Evolutionary conservation across 2,888 invertebrate species (phyloP).

Genomic region (Geophilus truncorum): DNA sequence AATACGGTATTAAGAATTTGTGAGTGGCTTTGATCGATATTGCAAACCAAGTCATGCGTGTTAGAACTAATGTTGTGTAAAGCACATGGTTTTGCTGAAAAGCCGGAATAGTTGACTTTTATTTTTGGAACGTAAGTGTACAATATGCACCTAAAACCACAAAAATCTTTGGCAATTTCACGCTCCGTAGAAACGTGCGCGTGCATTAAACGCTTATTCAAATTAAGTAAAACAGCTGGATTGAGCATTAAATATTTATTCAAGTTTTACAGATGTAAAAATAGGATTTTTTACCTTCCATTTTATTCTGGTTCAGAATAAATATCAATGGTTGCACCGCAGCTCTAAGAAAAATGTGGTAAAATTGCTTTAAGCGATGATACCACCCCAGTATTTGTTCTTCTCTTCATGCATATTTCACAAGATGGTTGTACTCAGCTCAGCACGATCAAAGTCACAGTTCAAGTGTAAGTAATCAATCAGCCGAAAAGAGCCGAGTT

Average conservation of each 20-base stretch:
- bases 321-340: neutral
- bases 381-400: neutral
- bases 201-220: neutral
- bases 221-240: neutral
- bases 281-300: no score
- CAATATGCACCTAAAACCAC: neutral
- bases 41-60: neutral
- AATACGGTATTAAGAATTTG: neutral
- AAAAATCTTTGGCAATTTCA: neutral
- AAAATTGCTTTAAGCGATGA: neutral
- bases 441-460: neutral
- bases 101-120: neutral
- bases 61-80: neutral
- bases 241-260: neutral
- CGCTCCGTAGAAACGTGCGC: neutral
- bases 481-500: neutral
- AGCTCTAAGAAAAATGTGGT: neutral
- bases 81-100: neutral
- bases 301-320: no score
- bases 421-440: neutral
- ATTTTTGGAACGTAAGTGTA: no score
- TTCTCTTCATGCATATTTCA: slow-evolving; percentile 13
- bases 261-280: no score
- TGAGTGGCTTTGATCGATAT: neutral
- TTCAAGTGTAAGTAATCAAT: neutral